Conservation (phyloP, 2,888 invertebrate genomes). For the Steinernema carpocapsae region DNA sequence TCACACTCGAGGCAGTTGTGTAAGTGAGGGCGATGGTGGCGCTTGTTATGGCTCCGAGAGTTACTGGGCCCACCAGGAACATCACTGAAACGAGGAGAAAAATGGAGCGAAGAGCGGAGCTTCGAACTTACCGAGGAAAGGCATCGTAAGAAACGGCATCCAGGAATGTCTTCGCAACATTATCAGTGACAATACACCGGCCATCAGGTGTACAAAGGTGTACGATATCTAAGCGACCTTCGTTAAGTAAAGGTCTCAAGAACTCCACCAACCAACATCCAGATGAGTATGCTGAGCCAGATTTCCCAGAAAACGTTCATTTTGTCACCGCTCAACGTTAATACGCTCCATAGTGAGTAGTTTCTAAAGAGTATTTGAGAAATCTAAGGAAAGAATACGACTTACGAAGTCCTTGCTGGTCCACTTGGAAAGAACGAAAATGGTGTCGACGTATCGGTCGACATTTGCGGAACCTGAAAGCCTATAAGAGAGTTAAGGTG, state of each 20-base stretch:
- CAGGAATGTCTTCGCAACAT: conserved; percentile 23
- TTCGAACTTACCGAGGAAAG: conserved; percentile 4
- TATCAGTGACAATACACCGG: background rate
- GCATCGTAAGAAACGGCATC: conserved; percentile 29
- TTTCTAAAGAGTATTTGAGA: background rate
- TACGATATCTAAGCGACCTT: background rate
- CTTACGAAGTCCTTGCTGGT: background rate
- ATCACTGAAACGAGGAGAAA: conserved; percentile 41
- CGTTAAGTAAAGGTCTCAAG: background rate
- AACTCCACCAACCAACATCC: conserved; percentile 49
- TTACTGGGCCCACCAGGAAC: conserved; percentile 46
- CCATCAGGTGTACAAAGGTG: conserved; percentile 10
- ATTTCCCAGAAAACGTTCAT: conserved; percentile 58
- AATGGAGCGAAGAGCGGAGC: too few species aligned
- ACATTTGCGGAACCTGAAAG: background rate
- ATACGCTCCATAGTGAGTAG: conserved; percentile 47
- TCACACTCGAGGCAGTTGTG: conserved; percentile 48
- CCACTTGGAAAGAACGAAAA: conserved; percentile 20
- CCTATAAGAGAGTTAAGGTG: background rate
- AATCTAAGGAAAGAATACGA: background rate
- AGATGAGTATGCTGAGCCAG: conserved; percentile 56
- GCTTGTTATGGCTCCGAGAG: conserved; percentile 45
- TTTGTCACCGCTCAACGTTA: conserved; percentile 48
- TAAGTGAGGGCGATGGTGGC: conserved; percentile 52
- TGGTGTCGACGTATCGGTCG: background rate